Percentiles rank a stretch among this genome's conserved stretches.
Conservation (phyloP, 2,113 vertebrate genomes). For the Tursiops truncatus region DNA sequence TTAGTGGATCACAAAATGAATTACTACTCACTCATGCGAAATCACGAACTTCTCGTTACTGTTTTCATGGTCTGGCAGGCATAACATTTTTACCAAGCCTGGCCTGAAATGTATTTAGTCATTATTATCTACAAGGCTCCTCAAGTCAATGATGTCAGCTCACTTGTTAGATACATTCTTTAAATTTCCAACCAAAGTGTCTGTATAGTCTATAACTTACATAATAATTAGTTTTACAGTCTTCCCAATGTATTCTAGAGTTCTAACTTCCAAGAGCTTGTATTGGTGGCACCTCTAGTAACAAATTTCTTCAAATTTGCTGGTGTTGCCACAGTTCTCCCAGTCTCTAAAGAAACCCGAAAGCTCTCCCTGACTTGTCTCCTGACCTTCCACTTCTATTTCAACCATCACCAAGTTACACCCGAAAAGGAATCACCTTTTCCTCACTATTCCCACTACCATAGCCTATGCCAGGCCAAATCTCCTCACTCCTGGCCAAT, state of each 20-base stretch:
- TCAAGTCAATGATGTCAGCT: neutral
- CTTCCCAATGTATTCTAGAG: neutral
- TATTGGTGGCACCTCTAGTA: neutral
- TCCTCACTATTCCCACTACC: neutral
- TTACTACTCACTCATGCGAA: conserved; percentile 18
- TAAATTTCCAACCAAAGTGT: neutral
- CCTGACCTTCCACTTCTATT: neutral
- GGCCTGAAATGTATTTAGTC: neutral
- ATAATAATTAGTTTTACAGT: neutral
- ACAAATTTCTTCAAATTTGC: neutral
- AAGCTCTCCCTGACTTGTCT: neutral
- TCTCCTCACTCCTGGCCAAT: neutral
- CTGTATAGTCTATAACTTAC: neutral
- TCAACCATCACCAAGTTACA: neutral
- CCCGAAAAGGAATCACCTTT: neutral
- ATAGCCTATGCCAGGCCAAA: neutral
- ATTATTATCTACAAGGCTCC: neutral
- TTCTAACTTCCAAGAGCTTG: neutral
- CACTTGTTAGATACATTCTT: neutral
- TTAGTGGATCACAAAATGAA: conserved; percentile 2
- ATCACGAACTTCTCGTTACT: neutral
- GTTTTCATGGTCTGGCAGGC: neutral
- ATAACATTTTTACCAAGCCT: conserved; percentile 11
- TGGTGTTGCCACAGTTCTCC: neutral
- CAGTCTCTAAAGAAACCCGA: neutral